phyloP scores from a whole-genome alignment of 2,888 invertebrate genomes.

The Arge pagana region DNA sequence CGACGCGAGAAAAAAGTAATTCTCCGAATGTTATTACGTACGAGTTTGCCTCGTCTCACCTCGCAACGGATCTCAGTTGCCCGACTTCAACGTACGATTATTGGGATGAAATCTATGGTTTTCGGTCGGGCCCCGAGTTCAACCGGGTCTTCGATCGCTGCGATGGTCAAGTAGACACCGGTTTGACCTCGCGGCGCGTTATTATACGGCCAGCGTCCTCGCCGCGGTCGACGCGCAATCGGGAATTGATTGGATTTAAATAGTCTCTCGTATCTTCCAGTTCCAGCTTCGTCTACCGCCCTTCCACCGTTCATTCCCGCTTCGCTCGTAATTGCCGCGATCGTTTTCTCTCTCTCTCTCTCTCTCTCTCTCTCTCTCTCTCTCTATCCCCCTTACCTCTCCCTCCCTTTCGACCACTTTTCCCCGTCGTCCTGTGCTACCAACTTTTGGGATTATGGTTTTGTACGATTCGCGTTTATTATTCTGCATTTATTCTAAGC shows the following conservation, averaged over 20 bases:
- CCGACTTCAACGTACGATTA: constrained; percentile 8
- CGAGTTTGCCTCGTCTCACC: not conserved
- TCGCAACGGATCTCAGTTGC: too few species aligned
- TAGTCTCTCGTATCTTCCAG: constrained; percentile 21
- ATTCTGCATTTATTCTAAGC: too few species aligned
- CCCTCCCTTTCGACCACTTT: too few species aligned
- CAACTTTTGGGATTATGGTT: too few species aligned
- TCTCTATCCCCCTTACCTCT: too few species aligned
- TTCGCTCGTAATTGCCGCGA: constrained; percentile 16
- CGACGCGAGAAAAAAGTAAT: constrained; percentile 3
- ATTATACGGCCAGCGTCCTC: constrained; percentile 27
- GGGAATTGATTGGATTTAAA: constrained; percentile 33
- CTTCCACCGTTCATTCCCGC: constrained; percentile 16
- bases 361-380: too few species aligned
- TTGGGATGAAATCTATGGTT: constrained; percentile 15
- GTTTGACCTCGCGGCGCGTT: constrained; percentile 32
- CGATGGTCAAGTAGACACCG: constrained; percentile 29
- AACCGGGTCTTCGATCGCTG: too few species aligned
- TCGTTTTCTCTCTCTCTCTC: too few species aligned
- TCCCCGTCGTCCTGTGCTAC: too few species aligned
- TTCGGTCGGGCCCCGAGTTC: constrained; percentile 18
- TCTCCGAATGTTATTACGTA: constrained; percentile 1
- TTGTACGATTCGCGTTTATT: too few species aligned
- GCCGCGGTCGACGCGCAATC: constrained; percentile 26
- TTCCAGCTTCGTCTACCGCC: constrained; percentile 15